phyloP scores from a whole-genome alignment of 2,888 invertebrate species.

The Eulithis prunata region DNA sequence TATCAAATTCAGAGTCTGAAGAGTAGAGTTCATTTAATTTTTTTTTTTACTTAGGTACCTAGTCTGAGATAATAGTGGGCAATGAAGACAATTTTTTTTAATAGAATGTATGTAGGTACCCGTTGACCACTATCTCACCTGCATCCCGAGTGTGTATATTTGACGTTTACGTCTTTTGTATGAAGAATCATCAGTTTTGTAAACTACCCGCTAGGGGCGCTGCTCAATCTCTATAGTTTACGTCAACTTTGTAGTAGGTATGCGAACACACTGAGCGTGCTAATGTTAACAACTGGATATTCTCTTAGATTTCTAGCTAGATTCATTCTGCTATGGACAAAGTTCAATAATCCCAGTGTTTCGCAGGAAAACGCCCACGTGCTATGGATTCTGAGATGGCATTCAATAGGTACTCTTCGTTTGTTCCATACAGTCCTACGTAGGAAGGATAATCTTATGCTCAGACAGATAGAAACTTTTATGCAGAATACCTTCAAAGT shows the following conservation, averaged over 20 bases:
- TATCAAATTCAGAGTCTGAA: not conserved
- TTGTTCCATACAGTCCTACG: not conserved
- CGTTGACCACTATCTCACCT: too few relatives aligned
- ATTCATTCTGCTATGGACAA: not conserved
- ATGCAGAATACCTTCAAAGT: not conserved
- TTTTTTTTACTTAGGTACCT: too few relatives aligned
- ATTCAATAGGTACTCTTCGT: not conserved
- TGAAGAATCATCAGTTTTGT: too few relatives aligned
- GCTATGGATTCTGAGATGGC: conserved; percentile 7
- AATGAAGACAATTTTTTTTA: too few relatives aligned
- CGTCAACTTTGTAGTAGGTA: too few relatives aligned
- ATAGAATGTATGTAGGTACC: too few relatives aligned
- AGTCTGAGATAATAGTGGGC: too few relatives aligned
- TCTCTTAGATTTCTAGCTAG: not conserved
- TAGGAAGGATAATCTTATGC: conserved; percentile 3
- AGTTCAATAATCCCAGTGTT: conserved; percentile 17
- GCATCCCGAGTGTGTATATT: too few relatives aligned
- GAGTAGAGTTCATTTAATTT: too few relatives aligned
- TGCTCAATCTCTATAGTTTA: not conserved
- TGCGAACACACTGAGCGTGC: too few relatives aligned
- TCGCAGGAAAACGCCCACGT: conserved; percentile 14
- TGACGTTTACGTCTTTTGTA: too few relatives aligned
- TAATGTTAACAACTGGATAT: not conserved
- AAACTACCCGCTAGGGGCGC: too few relatives aligned
- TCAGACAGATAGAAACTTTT: conserved; percentile 8